Percentiles rank a stretch among this genome's conserved stretches.
phyloP scores from a whole-genome alignment of 2,888 invertebrate genomes.

The Suillia variegata region DNA sequence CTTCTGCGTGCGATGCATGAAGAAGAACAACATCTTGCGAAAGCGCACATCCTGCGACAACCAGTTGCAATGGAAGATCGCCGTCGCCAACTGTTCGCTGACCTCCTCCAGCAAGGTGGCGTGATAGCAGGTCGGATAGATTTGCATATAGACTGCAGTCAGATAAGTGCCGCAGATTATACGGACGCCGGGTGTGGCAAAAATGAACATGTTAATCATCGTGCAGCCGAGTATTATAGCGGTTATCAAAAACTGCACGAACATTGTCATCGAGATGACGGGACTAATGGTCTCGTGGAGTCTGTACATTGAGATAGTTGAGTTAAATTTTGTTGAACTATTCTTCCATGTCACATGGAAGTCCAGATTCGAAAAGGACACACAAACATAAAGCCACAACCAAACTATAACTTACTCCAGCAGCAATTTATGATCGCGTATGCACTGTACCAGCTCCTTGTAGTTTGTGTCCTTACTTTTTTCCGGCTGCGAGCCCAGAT shows the following conservation, averaged over 20 bases:
- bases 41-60: slow-evolving; percentile 26
- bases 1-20: slow-evolving; percentile 36
- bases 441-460: slow-evolving; percentile 24
- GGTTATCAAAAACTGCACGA: slow-evolving; percentile 33
- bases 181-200: slow-evolving; percentile 19
- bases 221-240: slow-evolving; percentile 35
- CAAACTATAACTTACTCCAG: slow-evolving; percentile 12
- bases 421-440: slow-evolving; percentile 15
- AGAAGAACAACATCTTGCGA: slow-evolving; percentile 31
- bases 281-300: slow-evolving; percentile 22
- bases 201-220: slow-evolving; percentile 38
- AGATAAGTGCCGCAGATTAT: slow-evolving; percentile 32
- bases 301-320: slow-evolving; percentile 9
- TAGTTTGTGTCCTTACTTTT: slow-evolving; percentile 3
- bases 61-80: slow-evolving; percentile 39
- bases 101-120: slow-evolving; percentile 35
- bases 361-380: too few species aligned
- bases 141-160: slow-evolving; percentile 32
- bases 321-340: neutral
- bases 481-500: slow-evolving; percentile 14
- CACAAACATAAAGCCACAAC: neutral
- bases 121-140: slow-evolving; percentile 36
- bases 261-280: slow-evolving; percentile 24
- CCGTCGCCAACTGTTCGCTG: slow-evolving; percentile 31
- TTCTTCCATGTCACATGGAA: too few species aligned